Percentiles rank a stretch among this genome's conserved stretches.
phyloP scores from a whole-genome alignment of 2,888 invertebrate species.

The Eupithecia exiguata region DNA sequence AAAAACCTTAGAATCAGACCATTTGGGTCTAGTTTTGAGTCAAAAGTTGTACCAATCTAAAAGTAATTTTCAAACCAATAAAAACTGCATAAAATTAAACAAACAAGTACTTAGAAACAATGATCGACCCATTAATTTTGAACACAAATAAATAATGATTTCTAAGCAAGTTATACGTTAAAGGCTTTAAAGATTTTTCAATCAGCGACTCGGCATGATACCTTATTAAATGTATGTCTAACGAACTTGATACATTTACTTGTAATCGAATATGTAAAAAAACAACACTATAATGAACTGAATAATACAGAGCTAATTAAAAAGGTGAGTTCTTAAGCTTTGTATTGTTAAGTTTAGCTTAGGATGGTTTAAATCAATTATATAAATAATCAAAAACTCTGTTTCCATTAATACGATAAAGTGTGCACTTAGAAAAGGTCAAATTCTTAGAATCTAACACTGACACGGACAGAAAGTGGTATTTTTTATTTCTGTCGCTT shows the following conservation, averaged over 20 bases:
- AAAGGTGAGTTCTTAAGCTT: constrained; percentile 37
- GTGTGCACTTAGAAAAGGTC: too few relatives aligned
- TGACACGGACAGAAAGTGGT: too few relatives aligned
- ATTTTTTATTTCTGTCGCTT: too few relatives aligned
- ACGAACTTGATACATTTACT: constrained; percentile 46
- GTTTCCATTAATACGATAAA: too few relatives aligned
- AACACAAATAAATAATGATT: constrained; percentile 49
- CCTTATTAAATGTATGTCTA: constrained; percentile 75
- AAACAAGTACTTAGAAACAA: constrained; percentile 42
- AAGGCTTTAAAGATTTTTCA: constrained; percentile 66
- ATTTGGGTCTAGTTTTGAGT: too few relatives aligned
- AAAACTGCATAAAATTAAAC: constrained; percentile 35
- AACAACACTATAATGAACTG: constrained; percentile 40
- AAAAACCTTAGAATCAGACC: too few relatives aligned
- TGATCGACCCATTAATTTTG: constrained; percentile 39
- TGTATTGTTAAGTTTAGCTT: constrained; percentile 38
- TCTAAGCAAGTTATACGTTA: constrained; percentile 50
- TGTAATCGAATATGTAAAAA: constrained; percentile 46
- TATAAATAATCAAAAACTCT: background rate
- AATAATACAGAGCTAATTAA: constrained; percentile 46
- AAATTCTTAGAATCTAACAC: too few relatives aligned
- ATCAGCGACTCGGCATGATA: constrained; percentile 69
- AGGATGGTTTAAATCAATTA: constrained; percentile 17
- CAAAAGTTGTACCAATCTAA: too few relatives aligned
- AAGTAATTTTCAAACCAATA: constrained; percentile 30